Evolutionary conservation across 2,888 invertebrate species (phyloP).

Genomic region (Scaptomyza caliginosa): DNA sequence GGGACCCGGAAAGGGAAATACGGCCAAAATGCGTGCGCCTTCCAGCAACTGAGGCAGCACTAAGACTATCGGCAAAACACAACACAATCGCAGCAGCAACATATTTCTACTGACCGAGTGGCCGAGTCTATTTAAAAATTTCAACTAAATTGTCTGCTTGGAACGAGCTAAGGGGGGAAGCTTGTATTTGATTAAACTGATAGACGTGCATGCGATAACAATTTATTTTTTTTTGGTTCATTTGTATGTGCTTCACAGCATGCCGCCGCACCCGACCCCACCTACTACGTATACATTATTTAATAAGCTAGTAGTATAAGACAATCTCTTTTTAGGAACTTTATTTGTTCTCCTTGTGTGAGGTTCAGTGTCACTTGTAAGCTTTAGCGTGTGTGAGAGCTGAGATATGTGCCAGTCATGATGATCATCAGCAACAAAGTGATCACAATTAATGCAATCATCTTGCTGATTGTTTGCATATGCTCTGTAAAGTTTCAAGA

Average conservation of each 20-base stretch:
- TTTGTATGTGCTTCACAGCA: slow-evolving; percentile 10
- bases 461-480: background rate
- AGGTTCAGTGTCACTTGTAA: background rate
- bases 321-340: background rate
- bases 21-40: slow-evolving; percentile 66
- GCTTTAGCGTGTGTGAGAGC: background rate
- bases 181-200: background rate
- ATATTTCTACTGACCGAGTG: slow-evolving; percentile 24
- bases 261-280: background rate
- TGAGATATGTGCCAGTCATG: slow-evolving; percentile 19
- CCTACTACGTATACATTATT: background rate
- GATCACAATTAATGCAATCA: background rate
- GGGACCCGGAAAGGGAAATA: slow-evolving; percentile 76
- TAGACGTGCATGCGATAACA: slow-evolving; percentile 51
- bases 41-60: slow-evolving; percentile 35
- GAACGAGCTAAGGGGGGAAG: background rate
- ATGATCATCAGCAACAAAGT: background rate
- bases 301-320: background rate
- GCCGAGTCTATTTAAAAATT: background rate
- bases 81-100: slow-evolving; percentile 28
- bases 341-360: background rate
- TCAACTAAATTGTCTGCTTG: slow-evolving; percentile 35
- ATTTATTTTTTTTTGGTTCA: slow-evolving; percentile 7
- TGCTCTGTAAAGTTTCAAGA: too few relatives aligned
- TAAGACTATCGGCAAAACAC: slow-evolving; percentile 6